Conservation (phyloP, 2,113 vertebrate genomes). For the Cyanistes caeruleus region DNA sequence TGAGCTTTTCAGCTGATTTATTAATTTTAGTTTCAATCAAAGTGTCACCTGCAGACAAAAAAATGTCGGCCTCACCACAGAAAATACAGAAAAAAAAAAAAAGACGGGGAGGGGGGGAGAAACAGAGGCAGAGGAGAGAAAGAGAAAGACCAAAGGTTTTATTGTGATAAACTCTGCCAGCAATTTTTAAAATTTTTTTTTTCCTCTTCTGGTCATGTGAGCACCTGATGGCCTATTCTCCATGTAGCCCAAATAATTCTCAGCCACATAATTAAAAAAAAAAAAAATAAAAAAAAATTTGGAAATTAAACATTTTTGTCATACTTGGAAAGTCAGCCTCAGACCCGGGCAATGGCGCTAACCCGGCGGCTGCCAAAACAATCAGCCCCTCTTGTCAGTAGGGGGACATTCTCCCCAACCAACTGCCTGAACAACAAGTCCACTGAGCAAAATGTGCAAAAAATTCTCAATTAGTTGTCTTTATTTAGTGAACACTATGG, state of each 20-base stretch:
- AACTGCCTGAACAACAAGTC: slow-evolving; percentile 78
- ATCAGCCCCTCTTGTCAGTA: slow-evolving; percentile 77
- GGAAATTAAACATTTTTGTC: slow-evolving; percentile 86
- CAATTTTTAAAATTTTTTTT: neutral
- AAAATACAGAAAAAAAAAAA: slow-evolving; percentile 68
- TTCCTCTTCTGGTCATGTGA: neutral
- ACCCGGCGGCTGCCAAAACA: slow-evolving; percentile 73
- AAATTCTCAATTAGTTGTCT: slow-evolving; percentile 89
- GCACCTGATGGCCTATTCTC: slow-evolving; percentile 7
- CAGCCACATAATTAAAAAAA: slow-evolving; percentile 57
- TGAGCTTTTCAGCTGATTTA: slow-evolving; percentile 85
- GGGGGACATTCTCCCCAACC: slow-evolving; percentile 80
- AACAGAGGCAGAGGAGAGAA: neutral
- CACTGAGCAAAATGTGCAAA: slow-evolving; percentile 85
- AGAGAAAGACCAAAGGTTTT: slow-evolving; percentile 62
- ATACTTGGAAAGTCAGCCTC: slow-evolving; percentile 80
- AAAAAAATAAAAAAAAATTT: slow-evolving; percentile 6
- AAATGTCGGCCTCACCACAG: slow-evolving; percentile 78
- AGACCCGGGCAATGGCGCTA: slow-evolving; percentile 68
- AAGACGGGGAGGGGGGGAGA: rapidly evolving
- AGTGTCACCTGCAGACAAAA: slow-evolving; percentile 86
- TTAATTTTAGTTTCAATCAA: slow-evolving; percentile 90
- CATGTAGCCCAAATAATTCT: slow-evolving; percentile 68
- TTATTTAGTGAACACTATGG: slow-evolving; percentile 85
- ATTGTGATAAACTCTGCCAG: slow-evolving; percentile 74